Evolutionary conservation across 1,140 invertebrate species (phyloP), one percentile per base, ranked within the genome.

Genomic region (Drosophila funebris): DNA sequence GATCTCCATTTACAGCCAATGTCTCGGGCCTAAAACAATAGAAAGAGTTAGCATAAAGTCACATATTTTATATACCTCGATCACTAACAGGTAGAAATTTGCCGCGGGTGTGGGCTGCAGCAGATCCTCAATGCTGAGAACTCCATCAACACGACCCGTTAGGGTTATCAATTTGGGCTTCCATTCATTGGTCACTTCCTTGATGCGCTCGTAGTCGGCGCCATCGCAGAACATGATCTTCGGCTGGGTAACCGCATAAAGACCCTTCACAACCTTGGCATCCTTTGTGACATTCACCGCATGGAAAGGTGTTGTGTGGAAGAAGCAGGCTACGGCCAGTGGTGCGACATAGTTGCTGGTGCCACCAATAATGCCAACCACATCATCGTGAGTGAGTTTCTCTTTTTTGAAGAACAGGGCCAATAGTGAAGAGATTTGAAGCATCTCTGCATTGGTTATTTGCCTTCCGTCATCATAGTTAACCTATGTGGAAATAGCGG

Each of bases 161-260:
- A 90, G 54, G 0, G 80, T 84, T 2, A 78, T 5, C 14, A 89
- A 62, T 54, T 76, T 73, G 1, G 79, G 77, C 0, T 57, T 4
- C 53, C 80, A 78, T 7, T 72, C 74, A 33, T 84, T 53, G 11
- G 64, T 67, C 18, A 70, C 37, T 14, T 76, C 70, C 24, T 76
- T 70, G 2, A 90, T 66, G 24, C 67, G 64, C 11, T 84, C 74
- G 24, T 90, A 90, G 27, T 81, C 68, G 0, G 29, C 9, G 8
- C 29, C 73, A 56, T 91, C 90, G 13, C 88, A 89, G 43, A 91
- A 91, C 33, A 91, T 79, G 29, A 90, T 36, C 41, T 78, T 81
- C 11, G 88, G 88, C 52, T 84, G 78, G 0, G 82, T 90, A 0
- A 74, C 53, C 8, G 16, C 18, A 16, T 66, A 90, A 2, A 88